phyloP scores from a whole-genome alignment of 1,140 invertebrate species.

The Bombyx mandarina region DNA sequence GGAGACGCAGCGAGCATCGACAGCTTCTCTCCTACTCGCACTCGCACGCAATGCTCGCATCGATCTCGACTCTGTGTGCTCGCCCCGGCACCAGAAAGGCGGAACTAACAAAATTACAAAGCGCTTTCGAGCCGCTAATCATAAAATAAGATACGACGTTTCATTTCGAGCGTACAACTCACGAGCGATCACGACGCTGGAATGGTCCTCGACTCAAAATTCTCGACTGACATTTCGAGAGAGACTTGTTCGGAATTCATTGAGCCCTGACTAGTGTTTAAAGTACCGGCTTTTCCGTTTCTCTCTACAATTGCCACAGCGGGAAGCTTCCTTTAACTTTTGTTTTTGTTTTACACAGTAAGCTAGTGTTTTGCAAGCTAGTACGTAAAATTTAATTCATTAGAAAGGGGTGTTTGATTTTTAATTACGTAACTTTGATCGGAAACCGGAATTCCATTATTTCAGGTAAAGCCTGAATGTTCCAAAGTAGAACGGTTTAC shows the following conservation, averaged over 20 bases:
- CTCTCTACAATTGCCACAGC: too few species aligned
- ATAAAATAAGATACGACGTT: constrained; percentile 72
- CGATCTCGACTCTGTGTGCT: constrained; percentile 65
- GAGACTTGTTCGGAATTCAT: constrained; percentile 36
- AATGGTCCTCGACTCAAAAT: constrained; percentile 69
- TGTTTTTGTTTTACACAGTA: too few species aligned
- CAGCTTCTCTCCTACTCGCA: constrained; percentile 43
- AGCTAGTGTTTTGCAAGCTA: too few species aligned
- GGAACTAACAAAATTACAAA: constrained; percentile 71
- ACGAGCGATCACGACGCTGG: constrained; percentile 64
- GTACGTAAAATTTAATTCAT: too few species aligned
- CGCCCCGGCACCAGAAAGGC: constrained; percentile 69
- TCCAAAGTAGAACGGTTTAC: constrained; percentile 12
- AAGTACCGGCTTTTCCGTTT: too few species aligned
- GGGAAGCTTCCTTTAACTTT: too few species aligned
- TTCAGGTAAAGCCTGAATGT: constrained; percentile 5
- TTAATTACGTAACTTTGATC: constrained; percentile 35
- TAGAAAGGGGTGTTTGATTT: constrained; percentile 19
- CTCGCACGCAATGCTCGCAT: constrained; percentile 60
- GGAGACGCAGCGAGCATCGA: constrained; percentile 39
- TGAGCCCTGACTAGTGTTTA: constrained; percentile 5
- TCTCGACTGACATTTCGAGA: constrained; percentile 57
- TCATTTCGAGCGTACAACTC: constrained; percentile 68
- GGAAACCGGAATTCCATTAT: constrained; percentile 25
- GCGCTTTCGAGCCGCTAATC: constrained; percentile 70